Conservation (phyloP, 2,797 vertebrate genomes). For the Benthosema pterotum region DNA sequence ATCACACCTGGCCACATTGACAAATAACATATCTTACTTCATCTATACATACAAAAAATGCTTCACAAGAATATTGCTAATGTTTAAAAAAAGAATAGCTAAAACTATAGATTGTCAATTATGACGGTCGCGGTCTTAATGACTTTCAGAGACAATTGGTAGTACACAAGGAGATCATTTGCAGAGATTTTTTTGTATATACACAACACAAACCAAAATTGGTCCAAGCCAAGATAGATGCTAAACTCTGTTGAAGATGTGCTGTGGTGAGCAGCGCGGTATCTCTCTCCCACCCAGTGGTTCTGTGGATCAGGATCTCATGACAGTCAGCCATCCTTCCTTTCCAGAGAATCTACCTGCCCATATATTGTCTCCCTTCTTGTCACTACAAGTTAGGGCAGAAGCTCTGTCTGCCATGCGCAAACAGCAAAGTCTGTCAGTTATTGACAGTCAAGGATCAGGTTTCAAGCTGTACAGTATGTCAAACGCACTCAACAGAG, state of each 20-base stretch:
- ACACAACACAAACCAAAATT: too few species aligned
- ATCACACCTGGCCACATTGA: too few species aligned
- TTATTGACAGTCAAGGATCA: conserved; percentile 21
- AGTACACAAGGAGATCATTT: too few species aligned
- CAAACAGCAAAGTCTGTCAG: conserved; percentile 11
- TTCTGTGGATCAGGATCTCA: neutral
- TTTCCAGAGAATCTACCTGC: neutral
- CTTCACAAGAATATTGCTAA: too few species aligned
- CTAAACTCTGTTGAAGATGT: conserved; percentile 2
- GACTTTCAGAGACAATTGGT: too few species aligned
- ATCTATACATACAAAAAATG: too few species aligned
- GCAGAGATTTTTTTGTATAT: too few species aligned
- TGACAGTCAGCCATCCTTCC: neutral
- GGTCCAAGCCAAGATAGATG: neutral
- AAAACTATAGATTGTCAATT: too few species aligned
- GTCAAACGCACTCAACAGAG: conserved; percentile 25
- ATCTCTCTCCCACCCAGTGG: neutral
- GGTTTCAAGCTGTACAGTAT: conserved; percentile 33
- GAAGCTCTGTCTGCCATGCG: neutral
- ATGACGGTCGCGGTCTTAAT: too few species aligned
- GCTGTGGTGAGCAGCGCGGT: conserved; percentile 1
- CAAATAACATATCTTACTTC: too few species aligned
- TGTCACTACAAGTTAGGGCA: conserved; percentile 13
- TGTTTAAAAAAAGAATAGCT: too few species aligned
- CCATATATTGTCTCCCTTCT: neutral